Evolutionary conservation across 2,113 vertebrate genomes (phyloP).

Genomic region (Sus scrofa): DNA sequence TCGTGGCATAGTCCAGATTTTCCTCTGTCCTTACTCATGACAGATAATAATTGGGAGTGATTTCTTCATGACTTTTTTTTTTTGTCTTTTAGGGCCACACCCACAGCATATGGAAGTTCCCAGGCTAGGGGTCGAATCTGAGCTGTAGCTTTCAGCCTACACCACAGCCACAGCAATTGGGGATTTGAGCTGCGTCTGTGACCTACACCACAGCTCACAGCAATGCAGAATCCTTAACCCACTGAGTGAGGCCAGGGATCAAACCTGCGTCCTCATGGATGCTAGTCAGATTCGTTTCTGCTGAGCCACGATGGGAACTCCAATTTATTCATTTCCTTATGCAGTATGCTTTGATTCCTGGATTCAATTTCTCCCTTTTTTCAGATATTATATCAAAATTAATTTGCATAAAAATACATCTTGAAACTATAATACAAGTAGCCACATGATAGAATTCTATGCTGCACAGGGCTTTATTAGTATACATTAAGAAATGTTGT

Average conservation of each 20-base stretch:
- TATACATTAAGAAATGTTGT: background rate
- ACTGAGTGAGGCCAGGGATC: too few species aligned
- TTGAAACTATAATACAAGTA: background rate
- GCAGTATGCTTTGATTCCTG: background rate
- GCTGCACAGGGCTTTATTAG: background rate
- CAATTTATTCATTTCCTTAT: background rate
- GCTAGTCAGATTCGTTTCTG: too few species aligned
- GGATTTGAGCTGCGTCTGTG: too few species aligned
- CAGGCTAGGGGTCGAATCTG: too few species aligned
- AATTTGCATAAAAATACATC: background rate
- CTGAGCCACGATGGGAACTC: too few species aligned
- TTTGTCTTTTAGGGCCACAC: too few species aligned
- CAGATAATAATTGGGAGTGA: background rate
- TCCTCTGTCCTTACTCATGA: background rate
- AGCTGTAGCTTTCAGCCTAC: too few species aligned
- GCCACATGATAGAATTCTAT: background rate
- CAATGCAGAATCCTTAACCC: too few species aligned
- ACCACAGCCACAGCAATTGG: too few species aligned
- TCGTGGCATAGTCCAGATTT: background rate
- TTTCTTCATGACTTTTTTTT: background rate
- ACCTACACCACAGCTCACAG: too few species aligned
- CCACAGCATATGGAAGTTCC: too few species aligned
- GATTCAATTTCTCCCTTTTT: background rate
- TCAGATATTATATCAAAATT: constrained; percentile 10
- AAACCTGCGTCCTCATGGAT: too few species aligned